Evolutionary conservation across 2,797 vertebrate genomes (phyloP).

Genomic region (Chiroxiphia lanceolata): DNA sequence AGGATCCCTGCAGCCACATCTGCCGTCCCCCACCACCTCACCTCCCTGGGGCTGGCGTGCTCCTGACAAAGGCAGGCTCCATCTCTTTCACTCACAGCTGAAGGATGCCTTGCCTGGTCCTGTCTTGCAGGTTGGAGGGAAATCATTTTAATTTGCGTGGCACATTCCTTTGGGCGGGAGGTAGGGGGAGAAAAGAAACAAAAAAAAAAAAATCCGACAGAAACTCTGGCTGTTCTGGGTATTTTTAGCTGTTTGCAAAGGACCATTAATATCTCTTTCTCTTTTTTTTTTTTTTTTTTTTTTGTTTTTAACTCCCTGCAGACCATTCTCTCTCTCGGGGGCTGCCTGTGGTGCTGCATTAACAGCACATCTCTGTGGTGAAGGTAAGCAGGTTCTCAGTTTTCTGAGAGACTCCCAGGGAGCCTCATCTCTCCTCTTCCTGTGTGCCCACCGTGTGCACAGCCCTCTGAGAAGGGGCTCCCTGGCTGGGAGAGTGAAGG

Average conservation of each 20-base stretch:
- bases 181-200: background rate
- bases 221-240: background rate
- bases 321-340: background rate
- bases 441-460: background rate
- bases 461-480: background rate
- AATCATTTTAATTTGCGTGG: conserved; percentile 43
- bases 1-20: background rate
- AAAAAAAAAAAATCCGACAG: background rate
- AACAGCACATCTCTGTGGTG: background rate
- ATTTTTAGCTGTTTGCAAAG: conserved; percentile 60
- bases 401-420: background rate
- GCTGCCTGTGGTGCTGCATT: background rate
- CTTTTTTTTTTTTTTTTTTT: background rate
- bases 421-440: background rate
- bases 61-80: background rate
- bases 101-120: background rate
- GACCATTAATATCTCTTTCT: background rate
- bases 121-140: background rate
- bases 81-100: background rate
- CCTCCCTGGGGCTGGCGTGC: background rate
- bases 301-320: background rate
- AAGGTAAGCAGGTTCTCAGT: background rate
- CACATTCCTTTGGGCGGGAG: background rate
- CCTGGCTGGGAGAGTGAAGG: background rate
- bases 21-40: background rate